Percentiles rank a stretch among this genome's conserved stretches.
Conservation (phyloP, 2,113 vertebrate genomes). For the Irena cyanogastra region DNA sequence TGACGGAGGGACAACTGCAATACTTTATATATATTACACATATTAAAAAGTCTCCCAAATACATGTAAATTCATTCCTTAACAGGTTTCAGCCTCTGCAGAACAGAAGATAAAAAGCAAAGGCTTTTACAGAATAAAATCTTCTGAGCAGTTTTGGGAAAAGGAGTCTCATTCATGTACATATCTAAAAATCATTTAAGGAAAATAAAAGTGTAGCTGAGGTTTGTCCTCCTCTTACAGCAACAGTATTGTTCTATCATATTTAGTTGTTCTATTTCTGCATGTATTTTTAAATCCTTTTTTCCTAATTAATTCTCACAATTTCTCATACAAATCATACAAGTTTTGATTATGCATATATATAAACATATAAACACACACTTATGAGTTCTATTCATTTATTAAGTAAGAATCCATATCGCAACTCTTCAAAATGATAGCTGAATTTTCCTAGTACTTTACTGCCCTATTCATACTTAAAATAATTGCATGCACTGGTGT, state of each 20-base stretch:
- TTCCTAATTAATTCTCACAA: not conserved
- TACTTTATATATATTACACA: not conserved
- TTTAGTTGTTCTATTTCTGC: not conserved
- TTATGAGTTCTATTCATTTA: not conserved
- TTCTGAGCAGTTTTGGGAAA: not conserved
- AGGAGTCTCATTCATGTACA: not conserved
- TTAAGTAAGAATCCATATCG: not conserved
- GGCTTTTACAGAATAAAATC: not conserved
- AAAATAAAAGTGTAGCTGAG: not conserved
- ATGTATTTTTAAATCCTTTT: not conserved
- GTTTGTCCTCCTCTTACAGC: not conserved
- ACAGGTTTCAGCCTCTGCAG: not conserved
- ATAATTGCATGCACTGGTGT: not conserved
- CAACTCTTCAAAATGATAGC: not conserved
- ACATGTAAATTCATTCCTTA: not conserved
- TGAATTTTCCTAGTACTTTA: not conserved
- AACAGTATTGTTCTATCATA: not conserved
- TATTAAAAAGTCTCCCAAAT: not conserved
- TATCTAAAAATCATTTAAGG: not conserved
- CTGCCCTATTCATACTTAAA: not conserved
- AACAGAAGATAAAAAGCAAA: not conserved
- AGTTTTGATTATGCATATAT: not conserved
- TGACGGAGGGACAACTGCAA: not conserved
- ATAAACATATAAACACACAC: not conserved
- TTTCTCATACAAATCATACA: accelerated